Conservation (phyloP, 1,140 invertebrate species). For the Meloidogyne exigua region DNA sequence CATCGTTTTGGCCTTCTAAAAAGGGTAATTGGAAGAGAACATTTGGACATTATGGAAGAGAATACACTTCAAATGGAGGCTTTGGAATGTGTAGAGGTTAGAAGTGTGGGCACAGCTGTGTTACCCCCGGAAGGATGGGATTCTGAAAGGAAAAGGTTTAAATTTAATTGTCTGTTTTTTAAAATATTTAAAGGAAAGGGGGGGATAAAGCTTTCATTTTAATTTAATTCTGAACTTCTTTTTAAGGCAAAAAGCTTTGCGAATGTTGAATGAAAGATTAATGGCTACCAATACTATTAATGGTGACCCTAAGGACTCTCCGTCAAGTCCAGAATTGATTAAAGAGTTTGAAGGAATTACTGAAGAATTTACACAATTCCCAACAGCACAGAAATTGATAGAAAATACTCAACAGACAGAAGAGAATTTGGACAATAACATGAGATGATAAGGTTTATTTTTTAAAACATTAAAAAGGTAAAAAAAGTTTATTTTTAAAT, state of each 20-base stretch:
- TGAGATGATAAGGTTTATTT: too few species aligned
- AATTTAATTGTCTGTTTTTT: too few species aligned
- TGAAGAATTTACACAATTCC: neutral
- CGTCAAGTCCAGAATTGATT: neutral
- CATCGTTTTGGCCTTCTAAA: slow-evolving; percentile 15
- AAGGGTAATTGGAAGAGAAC: slow-evolving; percentile 17
- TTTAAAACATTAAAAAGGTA: too few species aligned
- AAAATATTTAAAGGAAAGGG: too few species aligned
- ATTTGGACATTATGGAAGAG: slow-evolving; percentile 13
- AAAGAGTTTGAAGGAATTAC: neutral
- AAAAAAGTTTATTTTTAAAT: too few species aligned
- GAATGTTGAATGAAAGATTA: slow-evolving; percentile 35
- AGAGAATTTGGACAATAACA: neutral
- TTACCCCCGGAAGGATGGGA: slow-evolving; percentile 30
- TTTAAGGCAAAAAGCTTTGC: slow-evolving; percentile 40
- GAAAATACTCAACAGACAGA: neutral
- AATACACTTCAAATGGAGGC: slow-evolving; percentile 16
- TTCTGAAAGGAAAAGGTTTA: slow-evolving; percentile 35
- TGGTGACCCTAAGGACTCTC: neutral
- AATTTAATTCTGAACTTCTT: neutral
- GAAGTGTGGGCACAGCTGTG: slow-evolving; percentile 10
- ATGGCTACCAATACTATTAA: slow-evolving; percentile 8
- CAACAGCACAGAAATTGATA: too few species aligned
- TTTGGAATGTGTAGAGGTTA: slow-evolving; percentile 11
- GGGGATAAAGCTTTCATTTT: too few species aligned